A percentile compares a stretch with the other conserved stretches of the same genome.
These are phyloP conservation scores for Shinisaurus crocodilurus DNA, from an alignment of 2,113 vertebrate species.

Conservation along the genomic window DNA sequence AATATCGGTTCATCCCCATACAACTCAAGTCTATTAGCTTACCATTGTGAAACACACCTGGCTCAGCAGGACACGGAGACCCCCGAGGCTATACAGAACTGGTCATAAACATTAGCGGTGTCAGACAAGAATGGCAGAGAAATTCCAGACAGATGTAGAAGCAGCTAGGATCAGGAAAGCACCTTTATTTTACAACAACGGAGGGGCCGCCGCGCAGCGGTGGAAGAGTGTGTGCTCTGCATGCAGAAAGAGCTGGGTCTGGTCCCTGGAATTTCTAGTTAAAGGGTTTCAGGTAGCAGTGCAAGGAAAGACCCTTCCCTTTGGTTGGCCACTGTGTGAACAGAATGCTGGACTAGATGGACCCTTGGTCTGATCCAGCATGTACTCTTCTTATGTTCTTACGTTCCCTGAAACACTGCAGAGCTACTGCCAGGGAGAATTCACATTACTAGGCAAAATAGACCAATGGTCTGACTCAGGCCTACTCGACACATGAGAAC, in stretches of 20 bases:
- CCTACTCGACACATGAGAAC: background rate
- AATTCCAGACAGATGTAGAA: conserved; percentile 64
- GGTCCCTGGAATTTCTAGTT: background rate
- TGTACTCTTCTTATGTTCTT: no score
- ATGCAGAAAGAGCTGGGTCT: background rate
- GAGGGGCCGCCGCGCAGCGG: background rate
- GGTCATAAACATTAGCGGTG: conserved; percentile 60
- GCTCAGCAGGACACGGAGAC: conserved; percentile 35
- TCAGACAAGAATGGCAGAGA: conserved; percentile 48
- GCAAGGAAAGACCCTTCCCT: background rate
- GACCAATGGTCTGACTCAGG: background rate
- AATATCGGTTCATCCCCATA: background rate
- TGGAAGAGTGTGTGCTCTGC: background rate
- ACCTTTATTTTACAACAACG: conserved; percentile 32
- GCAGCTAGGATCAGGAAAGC: conserved; percentile 30
- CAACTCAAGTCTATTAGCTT: conserved; percentile 47
- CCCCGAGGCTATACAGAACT: conserved; percentile 36
- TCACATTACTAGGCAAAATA: background rate
- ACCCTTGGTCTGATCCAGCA: no score
- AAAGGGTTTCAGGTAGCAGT: background rate
- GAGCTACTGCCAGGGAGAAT: no score
- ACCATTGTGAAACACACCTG: conserved; percentile 43
- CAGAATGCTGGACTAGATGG: no score
- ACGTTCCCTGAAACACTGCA: background rate
- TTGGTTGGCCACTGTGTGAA: no score